Percentiles rank a stretch among this genome's conserved stretches.
These are phyloP conservation scores for Patiria pectinifera DNA, from an alignment of 53 echinoderm and acorn worm species.

Conservation along the genomic window DNA sequence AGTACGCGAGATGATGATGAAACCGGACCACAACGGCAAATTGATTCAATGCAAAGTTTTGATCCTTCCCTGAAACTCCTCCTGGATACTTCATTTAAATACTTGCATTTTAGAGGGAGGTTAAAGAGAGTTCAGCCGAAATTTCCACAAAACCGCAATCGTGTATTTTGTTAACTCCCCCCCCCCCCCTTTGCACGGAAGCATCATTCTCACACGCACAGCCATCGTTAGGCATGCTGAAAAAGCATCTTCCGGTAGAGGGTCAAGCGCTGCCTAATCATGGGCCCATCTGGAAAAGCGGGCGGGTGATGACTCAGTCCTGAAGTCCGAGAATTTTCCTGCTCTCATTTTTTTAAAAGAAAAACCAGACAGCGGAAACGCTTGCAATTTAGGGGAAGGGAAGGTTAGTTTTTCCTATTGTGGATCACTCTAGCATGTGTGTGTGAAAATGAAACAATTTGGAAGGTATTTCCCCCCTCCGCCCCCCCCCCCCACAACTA, in stretches of 20 bases:
- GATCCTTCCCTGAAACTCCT: neutral
- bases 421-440: slow-evolving; percentile 32
- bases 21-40: neutral
- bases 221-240: slow-evolving; percentile 22
- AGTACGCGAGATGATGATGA: neutral
- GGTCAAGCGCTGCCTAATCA: slow-evolving; percentile 4
- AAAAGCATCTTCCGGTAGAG: slow-evolving; percentile 12
- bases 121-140: neutral
- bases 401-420: neutral
- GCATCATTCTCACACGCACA: neutral
- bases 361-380: neutral
- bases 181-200: neutral
- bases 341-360: neutral
- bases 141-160: neutral
- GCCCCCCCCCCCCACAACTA: too few relatives aligned
- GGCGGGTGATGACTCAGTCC: neutral
- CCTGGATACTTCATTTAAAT: neutral
- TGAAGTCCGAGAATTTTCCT: slow-evolving; percentile 21
- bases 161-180: too few relatives aligned
- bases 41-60: neutral
- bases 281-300: slow-evolving; percentile 30
- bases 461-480: slow-evolving; percentile 6
- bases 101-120: neutral
- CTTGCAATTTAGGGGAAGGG: slow-evolving; percentile 1
- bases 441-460: neutral